These are phyloP conservation scores for Chinchilla lanigera DNA, from an alignment of 2,113 vertebrate species.

Conservation along the genomic window DNA sequence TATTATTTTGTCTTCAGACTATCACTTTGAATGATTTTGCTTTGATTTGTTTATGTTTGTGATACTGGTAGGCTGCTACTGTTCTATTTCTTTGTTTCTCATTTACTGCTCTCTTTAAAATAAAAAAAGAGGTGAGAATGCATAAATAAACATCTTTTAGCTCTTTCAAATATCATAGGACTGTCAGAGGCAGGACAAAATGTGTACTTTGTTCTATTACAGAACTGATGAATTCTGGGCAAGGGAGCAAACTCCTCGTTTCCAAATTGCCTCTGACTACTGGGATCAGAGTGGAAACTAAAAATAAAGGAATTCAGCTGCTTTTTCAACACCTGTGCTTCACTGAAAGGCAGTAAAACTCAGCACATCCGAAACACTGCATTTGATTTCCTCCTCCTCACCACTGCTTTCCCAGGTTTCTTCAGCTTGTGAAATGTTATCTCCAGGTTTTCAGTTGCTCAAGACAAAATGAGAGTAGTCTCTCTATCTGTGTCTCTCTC, in stretches of 20 bases:
- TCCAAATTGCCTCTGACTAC: neutral
- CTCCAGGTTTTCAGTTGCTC: neutral
- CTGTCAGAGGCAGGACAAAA: neutral
- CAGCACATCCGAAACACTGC: neutral
- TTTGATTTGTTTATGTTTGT: too few relatives aligned
- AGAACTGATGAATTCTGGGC: neutral
- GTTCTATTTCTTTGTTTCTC: too few relatives aligned
- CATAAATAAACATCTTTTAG: neutral
- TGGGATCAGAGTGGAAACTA: neutral
- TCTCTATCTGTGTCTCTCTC: neutral
- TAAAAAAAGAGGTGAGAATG: neutral
- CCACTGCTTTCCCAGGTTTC: neutral
- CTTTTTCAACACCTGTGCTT: neutral
- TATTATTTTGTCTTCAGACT: too few relatives aligned
- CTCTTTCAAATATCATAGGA: neutral
- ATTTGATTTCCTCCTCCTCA: neutral
- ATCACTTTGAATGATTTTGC: too few relatives aligned
- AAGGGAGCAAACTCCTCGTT: neutral
- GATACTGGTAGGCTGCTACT: too few relatives aligned
- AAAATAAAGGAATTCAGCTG: neutral
- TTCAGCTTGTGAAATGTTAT: neutral
- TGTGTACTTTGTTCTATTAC: neutral
- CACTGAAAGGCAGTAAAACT: neutral
- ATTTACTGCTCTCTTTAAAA: too few relatives aligned
- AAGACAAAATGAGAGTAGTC: neutral